Evolutionary conservation across 37 sponge, comb jelly and placozoan genomes (phyloP), one percentile per base, ranked within the genome.

Genomic region (Lycopodina hypogea): DNA sequence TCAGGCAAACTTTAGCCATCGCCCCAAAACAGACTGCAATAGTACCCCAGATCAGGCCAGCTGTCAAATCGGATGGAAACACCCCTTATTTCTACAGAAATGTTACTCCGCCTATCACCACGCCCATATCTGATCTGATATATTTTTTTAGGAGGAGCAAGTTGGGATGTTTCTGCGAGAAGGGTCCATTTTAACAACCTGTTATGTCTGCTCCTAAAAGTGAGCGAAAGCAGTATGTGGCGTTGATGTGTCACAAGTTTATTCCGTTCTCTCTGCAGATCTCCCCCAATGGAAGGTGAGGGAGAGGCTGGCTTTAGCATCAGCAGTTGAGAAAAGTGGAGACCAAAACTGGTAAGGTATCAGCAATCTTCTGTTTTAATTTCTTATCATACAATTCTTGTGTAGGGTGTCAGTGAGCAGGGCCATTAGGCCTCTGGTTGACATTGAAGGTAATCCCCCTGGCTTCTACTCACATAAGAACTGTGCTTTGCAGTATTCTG

Each of bases 381-480:
- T 62, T 23, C 21, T 26, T 12, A 12, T 24, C 21, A 23, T 15
- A n/a, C n/a, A n/a, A n/a, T n/a, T n/a, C n/a, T n/a, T n/a, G 8
- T 73, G 42, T 26, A 93, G 94, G 94, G 91, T 93, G 21, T 93
- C 94, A 17, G 91, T 93, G 8, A 89, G 87, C 42, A 78, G 94
- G 59, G 87, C 94, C 4, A 75, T 89, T 7, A 78, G 63, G 53
- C 94, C 94, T 3, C 77, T 93, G 24, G 61, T 83, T 26, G 94
- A 93, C 30, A 12, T 34, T 15, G 90, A 84, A 22, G 70, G 51
- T 17, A 36, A 77, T 26, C 81, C 80, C 9, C 69, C 79, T 15
- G 92, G 89, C 18, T 82, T 79, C 52, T 93, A 83, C 74, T 89
- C 91, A 26, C 94, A 93, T 50, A 93, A 93, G 95, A 94, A 94